Base-by-base conservation (phyloP, 2,888 invertebrate species). In the Pristionchus fissidentatus region DNA sequence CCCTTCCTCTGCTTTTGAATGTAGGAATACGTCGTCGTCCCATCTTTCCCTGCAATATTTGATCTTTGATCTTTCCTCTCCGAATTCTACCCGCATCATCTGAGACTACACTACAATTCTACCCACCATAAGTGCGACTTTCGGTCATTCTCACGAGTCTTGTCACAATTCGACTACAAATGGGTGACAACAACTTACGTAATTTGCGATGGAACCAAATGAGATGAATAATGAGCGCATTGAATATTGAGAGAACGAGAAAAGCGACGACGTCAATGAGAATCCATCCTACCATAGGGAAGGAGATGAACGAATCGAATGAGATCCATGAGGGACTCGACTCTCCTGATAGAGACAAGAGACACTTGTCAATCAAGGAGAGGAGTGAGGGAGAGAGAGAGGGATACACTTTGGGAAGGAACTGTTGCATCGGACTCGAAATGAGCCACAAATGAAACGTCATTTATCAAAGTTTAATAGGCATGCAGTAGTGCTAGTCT, bases 221-320 rank as follows among this genome's bases (percentile, higher is more conserved):
- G 43, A 81, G 81, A 66, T 81, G 81, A 5, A 81, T 26, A 26
- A 81, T 81, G 60, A 81, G 81, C 22, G 29, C 66, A 29, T 81
- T 41, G 66, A 66, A 66, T 19, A 81, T n/a, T 29, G 22, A 15
- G 10, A 81, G 81, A 15, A 81, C 22, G 7, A 79, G 55, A 26
- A 79, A 79, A 1, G 41, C 29, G 57, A 79, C 57, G 57, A 79
- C 79, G n/a, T 79, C 79, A n/a, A 79, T 26, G 38, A 79, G 79
- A 19, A 79, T 79, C 79, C 79, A 79, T 79, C 79, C 79, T 57
- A 79, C 79, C 55, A 79, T 41, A 22, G 79, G 79, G 3, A 22
- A 3, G n/a, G 41, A 41, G 19, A 66, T 35, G 38, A 35, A 38
- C 35, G 66, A 66, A 66, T 66, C 35, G 66, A 66, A 70, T 26